Base-by-base conservation (phyloP, 2,113 vertebrate species). In the Microtus oregoni region DNA sequence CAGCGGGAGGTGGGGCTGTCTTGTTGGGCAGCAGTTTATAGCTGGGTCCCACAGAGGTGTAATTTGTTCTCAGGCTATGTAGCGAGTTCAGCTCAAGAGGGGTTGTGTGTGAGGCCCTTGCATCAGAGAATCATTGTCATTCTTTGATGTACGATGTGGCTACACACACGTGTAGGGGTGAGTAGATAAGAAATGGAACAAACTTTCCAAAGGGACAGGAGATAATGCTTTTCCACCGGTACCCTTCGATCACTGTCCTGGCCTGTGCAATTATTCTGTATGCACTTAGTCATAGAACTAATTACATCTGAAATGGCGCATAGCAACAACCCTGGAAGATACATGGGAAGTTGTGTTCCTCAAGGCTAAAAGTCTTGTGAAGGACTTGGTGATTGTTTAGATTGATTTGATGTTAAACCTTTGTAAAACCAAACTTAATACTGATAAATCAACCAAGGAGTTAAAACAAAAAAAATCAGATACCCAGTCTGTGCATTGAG, bases 21-120 rank as follows among this genome's bases (percentile, higher is more conserved):
- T 65, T 79, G 61, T 88, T 79, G 55, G 83, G 58, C 20, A 91
- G 73, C 15, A 77, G 14, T 87, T 94, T 85, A 88, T 28, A 79
- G 35, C 2, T 11, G 19, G 55, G 70, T 35, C 87, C 0, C 2
- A 73, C 13, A n/a, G 76, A 67, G 85, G 76, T 78, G 61, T 68
- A 58, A 86, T 94, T 94, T 86, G 20, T 90, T 90, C 70, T 92
- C 72, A 55, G 65, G 35, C 65, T 44, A 26, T 30, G 91, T 1
- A 44, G 47, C 41, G 15, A 78, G 70, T 79, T 24, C 15, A 24
- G 35, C 32, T 41, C 63, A 38, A 58, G 41, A 52, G 19, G 52
- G 82, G 11, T 35, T 78, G 2, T 86, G 22, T 19, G 30, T 82
- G n/a, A 7, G 5, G 30, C 19, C 44, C 44, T 26, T 4, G 13